Base-by-base conservation (phyloP, 2,113 vertebrate species). In the Paracanthobrama guichenoti region DNA sequence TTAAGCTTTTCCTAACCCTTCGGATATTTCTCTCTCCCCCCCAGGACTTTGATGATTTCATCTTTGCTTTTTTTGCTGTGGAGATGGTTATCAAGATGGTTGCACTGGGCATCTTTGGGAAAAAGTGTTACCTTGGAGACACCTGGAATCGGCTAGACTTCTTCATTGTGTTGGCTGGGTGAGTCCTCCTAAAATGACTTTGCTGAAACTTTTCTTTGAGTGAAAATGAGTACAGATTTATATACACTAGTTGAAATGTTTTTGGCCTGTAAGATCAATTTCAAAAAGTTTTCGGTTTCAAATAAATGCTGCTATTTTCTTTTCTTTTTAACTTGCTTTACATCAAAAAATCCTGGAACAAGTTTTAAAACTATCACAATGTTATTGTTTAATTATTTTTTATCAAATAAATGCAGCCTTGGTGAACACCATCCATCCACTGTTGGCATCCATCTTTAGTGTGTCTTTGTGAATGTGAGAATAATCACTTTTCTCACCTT, bases 41-140 rank as follows among this genome's bases (percentile, higher is more conserved):
- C 46, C 28, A 99, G 98, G 95, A 96, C 89, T 99, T 99, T 3
- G 98, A 99, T 8, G 96, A 99, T 93, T 99, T 99, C 94, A 99
- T 99, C 95, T 99, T 99, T 91, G 97, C 97, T 59, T 99, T 99
- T 94, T 99, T 99, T 42, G 98, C 98, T 0, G 95, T 99, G 91
- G 98, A 99, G 94, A 99, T 99, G 98, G 96, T 99, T 5, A 94
- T 98, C 88, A 99, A 99, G 93, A 99, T 99, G 98, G 95, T 99
- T 0, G 98, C 98, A 0, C 93, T 99, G 91, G 98, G 98, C 82
- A 99, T 99, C 91, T 98, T 98, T 76, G 98, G 98, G 82, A 98
- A 98, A 93, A 98, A 97, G 86, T 99, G 97, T 92, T 99, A 99
- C 92, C 94, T 99, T 86, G 98, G 98, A 90, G 98, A 99, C 91